phyloP scores from a whole-genome alignment of 2,113 vertebrate genomes.

The Rhinolophus ferrumequinum region DNA sequence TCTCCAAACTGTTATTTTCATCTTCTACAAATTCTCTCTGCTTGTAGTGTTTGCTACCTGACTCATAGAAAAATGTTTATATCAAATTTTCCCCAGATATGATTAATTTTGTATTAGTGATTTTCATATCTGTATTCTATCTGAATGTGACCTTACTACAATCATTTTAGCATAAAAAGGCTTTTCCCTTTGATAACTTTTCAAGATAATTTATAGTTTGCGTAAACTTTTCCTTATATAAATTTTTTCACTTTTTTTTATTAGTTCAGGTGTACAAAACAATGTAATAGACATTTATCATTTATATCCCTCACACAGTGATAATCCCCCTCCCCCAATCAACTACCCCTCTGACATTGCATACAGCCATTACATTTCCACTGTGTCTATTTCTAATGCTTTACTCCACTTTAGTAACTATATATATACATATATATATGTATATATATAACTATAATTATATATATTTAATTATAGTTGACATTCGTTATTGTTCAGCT shows the following conservation, averaged over 20 bases:
- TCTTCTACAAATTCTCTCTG: neutral
- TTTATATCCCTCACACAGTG: too few relatives aligned
- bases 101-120: neutral
- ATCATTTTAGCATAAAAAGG: neutral
- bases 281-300: too few relatives aligned
- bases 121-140: neutral
- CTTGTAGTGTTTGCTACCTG: neutral
- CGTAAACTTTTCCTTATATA: neutral
- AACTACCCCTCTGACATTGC: too few relatives aligned
- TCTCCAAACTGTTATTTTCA: neutral
- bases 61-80: neutral
- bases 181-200: neutral
- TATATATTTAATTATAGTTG: too few relatives aligned
- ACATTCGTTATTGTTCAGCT: too few relatives aligned
- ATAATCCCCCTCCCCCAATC: too few relatives aligned
- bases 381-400: too few relatives aligned
- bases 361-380: too few relatives aligned
- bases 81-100: neutral
- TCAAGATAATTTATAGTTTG: neutral
- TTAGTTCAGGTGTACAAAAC: too few relatives aligned
- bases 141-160: neutral
- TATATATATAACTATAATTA: too few relatives aligned
- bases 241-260: neutral
- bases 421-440: too few relatives aligned
- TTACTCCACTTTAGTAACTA: too few relatives aligned